Base-by-base conservation (phyloP, 2,888 invertebrate genomes). In the Choreutis nemorana region DNA sequence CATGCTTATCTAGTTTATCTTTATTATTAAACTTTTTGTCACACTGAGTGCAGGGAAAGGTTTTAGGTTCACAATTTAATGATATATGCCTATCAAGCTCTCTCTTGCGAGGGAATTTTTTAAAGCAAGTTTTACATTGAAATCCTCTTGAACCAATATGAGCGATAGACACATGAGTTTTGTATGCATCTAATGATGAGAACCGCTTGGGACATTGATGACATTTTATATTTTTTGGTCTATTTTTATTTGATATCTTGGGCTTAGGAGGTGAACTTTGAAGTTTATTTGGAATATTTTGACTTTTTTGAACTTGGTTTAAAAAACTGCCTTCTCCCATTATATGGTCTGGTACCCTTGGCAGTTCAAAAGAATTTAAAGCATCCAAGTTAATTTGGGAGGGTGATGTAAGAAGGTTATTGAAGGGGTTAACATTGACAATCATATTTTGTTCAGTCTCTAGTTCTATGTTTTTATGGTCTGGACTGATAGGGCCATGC, bases 11-110 rank as follows among this genome's bases (percentile, higher is more conserved):
- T 30, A 86, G 66, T 57, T 88, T 88, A 45, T 89, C 88, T 45
- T 86, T 87, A 26, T 86, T 78, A 21, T 83, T 84, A 52, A 87
- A 87, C 39, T 82, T 81, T 43, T 86, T 86, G 38, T 84, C 83
- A 60, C 89, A 89, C 32, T 82, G 80, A 28, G 73, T 78, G 50
- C 89, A 89, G 28, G 84, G 82, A 48, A 86, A 87, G 2, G 87
- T 83, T 42, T 86, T 85, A 60, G 84, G 75, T 1, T 83, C 87
- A 22, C 86, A 81, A 55, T 89, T 89, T 1, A 87, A 77, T 1
- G 83, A 77, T 9, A 83, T 75, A 59, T 89, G 89, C 1, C 87
- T 73, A 40, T 88, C 87, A 6, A 88, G 58, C 56, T 89, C 89
- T 23, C 87, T 75, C 57, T 87, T 87, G 2, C 88, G 67, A 16